phyloP scores from a whole-genome alignment of 2,113 vertebrate species.

The Zapornia atra region DNA sequence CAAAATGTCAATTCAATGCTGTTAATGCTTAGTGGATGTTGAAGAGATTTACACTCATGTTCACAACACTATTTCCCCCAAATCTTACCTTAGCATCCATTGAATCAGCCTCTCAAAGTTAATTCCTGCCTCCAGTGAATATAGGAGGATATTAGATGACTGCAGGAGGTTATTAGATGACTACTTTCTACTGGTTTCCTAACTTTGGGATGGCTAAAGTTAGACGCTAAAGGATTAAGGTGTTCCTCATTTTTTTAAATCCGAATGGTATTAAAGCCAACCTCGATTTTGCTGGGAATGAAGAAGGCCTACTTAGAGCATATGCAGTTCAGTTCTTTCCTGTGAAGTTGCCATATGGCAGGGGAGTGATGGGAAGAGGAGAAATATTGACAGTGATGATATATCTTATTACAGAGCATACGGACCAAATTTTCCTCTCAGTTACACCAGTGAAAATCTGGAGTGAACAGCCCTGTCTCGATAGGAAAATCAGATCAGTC shows the following conservation, averaged over 20 bases:
- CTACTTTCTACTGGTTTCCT: neutral
- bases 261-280: constrained; percentile 32
- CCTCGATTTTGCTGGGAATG: constrained; percentile 13
- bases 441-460: constrained; percentile 67
- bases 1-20: neutral
- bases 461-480: constrained; percentile 56
- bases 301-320: constrained; percentile 59
- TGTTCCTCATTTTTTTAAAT: constrained; percentile 23
- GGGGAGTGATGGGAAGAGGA: constrained; percentile 59
- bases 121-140: neutral
- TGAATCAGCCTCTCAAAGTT: neutral
- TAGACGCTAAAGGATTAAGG: neutral
- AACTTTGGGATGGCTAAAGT: neutral
- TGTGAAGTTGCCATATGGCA: constrained; percentile 68
- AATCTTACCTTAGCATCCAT: neutral
- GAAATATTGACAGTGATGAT: constrained; percentile 71
- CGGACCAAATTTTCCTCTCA: constrained; percentile 66
- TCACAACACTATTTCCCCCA: neutral
- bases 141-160: neutral
- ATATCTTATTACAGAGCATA: constrained; percentile 68
- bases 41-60: neutral
- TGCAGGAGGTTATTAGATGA: neutral
- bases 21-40: neutral
- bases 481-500: constrained; percentile 61
- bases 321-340: constrained; percentile 60